Evolutionary conservation across 1,140 invertebrate species (phyloP).

Genomic region (Drosophila erecta): DNA sequence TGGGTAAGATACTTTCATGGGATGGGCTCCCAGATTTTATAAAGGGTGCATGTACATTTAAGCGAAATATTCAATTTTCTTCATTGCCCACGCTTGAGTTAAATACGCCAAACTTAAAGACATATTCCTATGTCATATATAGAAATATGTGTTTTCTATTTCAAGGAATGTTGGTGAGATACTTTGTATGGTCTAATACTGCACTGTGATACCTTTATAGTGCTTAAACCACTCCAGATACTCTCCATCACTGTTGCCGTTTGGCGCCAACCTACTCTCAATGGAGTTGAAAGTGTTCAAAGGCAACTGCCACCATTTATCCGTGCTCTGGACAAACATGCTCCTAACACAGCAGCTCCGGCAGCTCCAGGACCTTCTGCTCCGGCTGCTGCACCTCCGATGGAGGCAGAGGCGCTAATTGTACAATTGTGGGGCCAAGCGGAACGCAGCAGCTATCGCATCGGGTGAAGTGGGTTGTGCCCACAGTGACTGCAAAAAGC

Average conservation of each 20-base stretch:
- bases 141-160: not conserved
- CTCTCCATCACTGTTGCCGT: slow-evolving; percentile 30
- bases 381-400: not conserved
- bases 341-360: slow-evolving; percentile 45
- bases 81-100: too few relatives aligned
- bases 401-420: slow-evolving; percentile 58
- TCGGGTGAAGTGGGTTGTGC: slow-evolving; percentile 22
- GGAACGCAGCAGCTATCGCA: slow-evolving; percentile 22
- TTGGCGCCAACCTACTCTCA: slow-evolving; percentile 63
- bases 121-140: too few relatives aligned
- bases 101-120: too few relatives aligned
- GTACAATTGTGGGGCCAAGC: slow-evolving; percentile 58
- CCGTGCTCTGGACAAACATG: slow-evolving; percentile 41
- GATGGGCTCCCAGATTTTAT: not conserved
- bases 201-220: too few relatives aligned
- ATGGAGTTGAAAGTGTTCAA: slow-evolving; percentile 68
- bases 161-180: too few relatives aligned
- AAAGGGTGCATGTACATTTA: too few relatives aligned
- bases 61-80: too few relatives aligned
- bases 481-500: slow-evolving; percentile 55
- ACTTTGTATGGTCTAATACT: too few relatives aligned
- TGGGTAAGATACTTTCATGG: not conserved
- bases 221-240: not conserved
- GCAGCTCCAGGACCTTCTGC: not conserved
- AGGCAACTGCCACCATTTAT: slow-evolving; percentile 48